Evolutionary conservation across 2,113 vertebrate species (phyloP).

Genomic region (Laticauda colubrina): DNA sequence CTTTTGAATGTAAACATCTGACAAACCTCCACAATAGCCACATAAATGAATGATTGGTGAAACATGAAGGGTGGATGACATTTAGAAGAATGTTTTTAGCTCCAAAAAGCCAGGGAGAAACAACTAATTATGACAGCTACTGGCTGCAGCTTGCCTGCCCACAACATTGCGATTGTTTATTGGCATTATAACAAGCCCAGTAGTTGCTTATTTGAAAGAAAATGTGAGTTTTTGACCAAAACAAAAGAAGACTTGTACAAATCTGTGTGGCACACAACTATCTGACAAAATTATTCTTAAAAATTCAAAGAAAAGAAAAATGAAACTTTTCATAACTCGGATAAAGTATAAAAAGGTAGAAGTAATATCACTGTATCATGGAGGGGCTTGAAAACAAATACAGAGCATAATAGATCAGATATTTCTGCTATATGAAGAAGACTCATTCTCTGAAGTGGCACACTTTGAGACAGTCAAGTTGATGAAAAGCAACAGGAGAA

Average conservation of each 20-base stretch:
- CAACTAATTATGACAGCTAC: background rate
- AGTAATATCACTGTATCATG: background rate
- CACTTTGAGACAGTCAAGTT: background rate
- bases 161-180: background rate
- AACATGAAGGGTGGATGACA: background rate
- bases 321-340: background rate
- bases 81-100: background rate
- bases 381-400: background rate
- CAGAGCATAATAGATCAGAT: background rate
- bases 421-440: background rate
- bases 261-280: background rate
- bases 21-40: background rate
- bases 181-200: background rate
- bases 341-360: background rate
- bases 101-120: background rate
- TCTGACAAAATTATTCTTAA: background rate
- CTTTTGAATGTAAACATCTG: background rate
- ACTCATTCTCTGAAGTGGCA: background rate
- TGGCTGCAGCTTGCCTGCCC: background rate
- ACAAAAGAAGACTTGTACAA: background rate
- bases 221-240: background rate
- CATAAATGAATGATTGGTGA: background rate
- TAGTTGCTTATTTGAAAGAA: background rate
- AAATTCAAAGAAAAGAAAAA: background rate
- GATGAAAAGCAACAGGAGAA: background rate